A percentile compares a stretch with the other conserved stretches of the same genome.
Conservation (phyloP, 2,888 invertebrate genomes). For the Apotomis betuletana region DNA sequence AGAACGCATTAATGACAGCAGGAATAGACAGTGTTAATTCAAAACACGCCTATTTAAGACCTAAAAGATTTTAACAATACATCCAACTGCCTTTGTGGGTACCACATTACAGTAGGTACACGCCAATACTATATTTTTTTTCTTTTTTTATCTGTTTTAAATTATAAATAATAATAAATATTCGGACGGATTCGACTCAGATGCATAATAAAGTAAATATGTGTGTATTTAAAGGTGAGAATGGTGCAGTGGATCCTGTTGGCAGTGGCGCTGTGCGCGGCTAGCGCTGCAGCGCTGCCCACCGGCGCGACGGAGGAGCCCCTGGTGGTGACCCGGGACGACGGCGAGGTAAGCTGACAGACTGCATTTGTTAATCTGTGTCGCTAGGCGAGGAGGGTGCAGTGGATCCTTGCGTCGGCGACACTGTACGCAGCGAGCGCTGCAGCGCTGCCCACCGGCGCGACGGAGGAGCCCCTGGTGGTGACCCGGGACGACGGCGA, state of each 20-base stretch:
- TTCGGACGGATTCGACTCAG: too few relatives aligned
- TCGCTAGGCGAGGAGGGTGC: conserved; percentile 45
- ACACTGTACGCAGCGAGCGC: conserved; percentile 54
- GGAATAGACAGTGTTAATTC: too few relatives aligned
- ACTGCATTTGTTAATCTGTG: too few relatives aligned
- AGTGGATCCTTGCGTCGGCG: conserved; percentile 52
- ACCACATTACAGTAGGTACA: too few relatives aligned
- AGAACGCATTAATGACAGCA: too few relatives aligned
- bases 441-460: conserved; percentile 49
- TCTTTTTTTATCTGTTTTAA: too few relatives aligned
- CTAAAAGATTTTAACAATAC: too few relatives aligned
- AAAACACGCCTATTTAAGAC: too few relatives aligned
- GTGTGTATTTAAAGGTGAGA: conserved; percentile 1
- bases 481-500: conserved; percentile 61
- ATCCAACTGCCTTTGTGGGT: too few relatives aligned
- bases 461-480: conserved; percentile 68
- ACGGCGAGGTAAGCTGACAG: conserved; percentile 48
- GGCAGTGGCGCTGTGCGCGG: conserved; percentile 52
- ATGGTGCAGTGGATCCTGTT: conserved; percentile 55
- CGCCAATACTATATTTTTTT: too few relatives aligned
- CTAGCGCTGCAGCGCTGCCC: conserved; percentile 50
- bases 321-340: conserved; percentile 66
- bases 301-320: conserved; percentile 61
- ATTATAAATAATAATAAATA: too few relatives aligned
- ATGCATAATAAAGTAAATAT: too few relatives aligned